phyloP scores from a whole-genome alignment of 1,140 invertebrate species.

The Sminthurides bifidus region DNA sequence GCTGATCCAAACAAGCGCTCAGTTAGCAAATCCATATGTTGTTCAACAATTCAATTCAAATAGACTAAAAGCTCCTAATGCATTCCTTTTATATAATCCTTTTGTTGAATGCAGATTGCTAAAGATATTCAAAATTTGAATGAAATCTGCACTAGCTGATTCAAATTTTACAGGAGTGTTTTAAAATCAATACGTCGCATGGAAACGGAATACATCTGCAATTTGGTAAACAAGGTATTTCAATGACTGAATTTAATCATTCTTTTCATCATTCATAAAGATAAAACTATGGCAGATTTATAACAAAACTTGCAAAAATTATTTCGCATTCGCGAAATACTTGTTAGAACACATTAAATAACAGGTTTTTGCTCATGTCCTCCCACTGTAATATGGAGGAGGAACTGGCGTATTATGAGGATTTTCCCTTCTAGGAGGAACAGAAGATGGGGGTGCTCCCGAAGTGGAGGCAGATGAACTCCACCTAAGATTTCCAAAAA shows the following conservation, averaged over 20 bases:
- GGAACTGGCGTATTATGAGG: not conserved
- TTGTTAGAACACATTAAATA: not conserved
- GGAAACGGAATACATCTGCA: not conserved
- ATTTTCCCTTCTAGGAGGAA: not conserved
- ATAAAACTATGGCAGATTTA: not conserved
- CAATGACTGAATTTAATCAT: too few species aligned
- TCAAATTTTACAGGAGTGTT: too few species aligned
- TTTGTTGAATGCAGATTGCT: too few species aligned
- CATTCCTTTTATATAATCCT: too few species aligned
- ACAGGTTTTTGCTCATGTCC: not conserved
- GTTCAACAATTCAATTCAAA: too few species aligned
- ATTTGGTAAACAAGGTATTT: too few species aligned
- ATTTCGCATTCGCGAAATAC: not conserved
- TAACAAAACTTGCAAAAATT: not conserved
- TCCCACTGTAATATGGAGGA: constrained; percentile 1
- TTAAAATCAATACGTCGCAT: not conserved
- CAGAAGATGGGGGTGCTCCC: not conserved
- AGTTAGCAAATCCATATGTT: too few species aligned
- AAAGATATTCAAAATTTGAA: too few species aligned
- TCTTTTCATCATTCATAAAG: too few species aligned
- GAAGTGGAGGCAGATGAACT: not conserved
- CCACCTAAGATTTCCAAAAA: not conserved
- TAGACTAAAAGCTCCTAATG: too few species aligned
- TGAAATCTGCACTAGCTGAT: too few species aligned
- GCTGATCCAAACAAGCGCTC: too few species aligned